Evolutionary conservation across 2,113 vertebrate genomes (phyloP).

Genomic region (Neopipo cinnamomea): DNA sequence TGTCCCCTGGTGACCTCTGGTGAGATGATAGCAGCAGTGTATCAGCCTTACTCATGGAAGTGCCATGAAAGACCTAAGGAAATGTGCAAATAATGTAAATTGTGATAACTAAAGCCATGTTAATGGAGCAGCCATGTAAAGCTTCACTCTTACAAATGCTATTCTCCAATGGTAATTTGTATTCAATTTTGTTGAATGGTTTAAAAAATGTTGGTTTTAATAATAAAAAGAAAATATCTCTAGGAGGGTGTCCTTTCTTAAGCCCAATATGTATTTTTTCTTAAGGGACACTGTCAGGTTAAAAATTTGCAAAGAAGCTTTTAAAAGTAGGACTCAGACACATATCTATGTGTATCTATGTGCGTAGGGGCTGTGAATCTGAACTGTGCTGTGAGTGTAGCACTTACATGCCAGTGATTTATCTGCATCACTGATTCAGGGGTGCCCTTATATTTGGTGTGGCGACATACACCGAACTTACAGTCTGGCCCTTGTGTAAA

Average conservation of each 20-base stretch:
- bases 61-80: neutral
- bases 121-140: slow-evolving; percentile 12
- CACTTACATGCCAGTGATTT: neutral
- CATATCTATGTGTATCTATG: fast-evolving
- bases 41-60: neutral
- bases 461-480: neutral
- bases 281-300: slow-evolving; percentile 15
- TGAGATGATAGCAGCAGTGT: neutral
- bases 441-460: neutral
- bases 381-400: neutral
- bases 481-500: neutral
- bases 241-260: neutral
- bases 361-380: neutral
- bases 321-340: neutral
- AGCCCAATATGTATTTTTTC: neutral
- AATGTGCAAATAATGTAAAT: neutral
- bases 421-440: neutral
- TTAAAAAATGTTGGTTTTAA: slow-evolving; percentile 49
- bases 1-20: neutral
- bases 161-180: neutral
- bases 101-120: slow-evolving; percentile 60
- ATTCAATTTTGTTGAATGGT: slow-evolving; percentile 44
- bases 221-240: slow-evolving; percentile 51
- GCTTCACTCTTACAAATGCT: slow-evolving; percentile 38
- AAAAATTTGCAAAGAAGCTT: neutral